Conservation (phyloP, 1,140 invertebrate genomes). For the Bursaphelenchus mucronatus region DNA sequence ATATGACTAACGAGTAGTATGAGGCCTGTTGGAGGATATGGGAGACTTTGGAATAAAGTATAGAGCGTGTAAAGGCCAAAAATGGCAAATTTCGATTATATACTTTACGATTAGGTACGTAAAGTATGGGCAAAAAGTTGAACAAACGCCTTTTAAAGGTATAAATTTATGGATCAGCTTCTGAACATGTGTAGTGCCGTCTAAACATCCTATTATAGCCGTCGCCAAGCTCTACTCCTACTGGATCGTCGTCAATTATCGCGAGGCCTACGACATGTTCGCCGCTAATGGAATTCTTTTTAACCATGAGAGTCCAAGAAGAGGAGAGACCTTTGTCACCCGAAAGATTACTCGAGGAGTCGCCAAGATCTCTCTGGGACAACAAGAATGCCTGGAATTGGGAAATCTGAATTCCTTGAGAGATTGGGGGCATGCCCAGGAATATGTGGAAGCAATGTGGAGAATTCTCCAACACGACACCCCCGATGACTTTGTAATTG, state of each 20-base stretch:
- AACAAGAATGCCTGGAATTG: conserved; percentile 80
- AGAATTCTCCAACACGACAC: conserved; percentile 89
- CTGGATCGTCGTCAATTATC: conserved; percentile 96
- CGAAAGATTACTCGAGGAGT: conserved; percentile 94
- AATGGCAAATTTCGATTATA: background rate
- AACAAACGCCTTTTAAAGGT: background rate
- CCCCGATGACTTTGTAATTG: conserved; percentile 94
- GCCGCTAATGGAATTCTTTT: conserved; percentile 98
- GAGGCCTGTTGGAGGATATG: too few species aligned
- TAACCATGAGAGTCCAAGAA: conserved; percentile 94
- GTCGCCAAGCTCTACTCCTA: conserved; percentile 97
- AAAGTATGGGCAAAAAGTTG: conserved; percentile 4
- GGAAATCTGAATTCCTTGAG: conserved; percentile 91
- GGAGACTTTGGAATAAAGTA: too few species aligned
- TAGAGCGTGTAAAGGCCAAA: conserved; percentile 5
- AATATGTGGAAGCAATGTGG: conserved; percentile 99
- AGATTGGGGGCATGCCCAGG: conserved; percentile 98
- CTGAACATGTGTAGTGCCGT: background rate
- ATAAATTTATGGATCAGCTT: background rate
- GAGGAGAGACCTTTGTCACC: conserved; percentile 95
- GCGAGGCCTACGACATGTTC: conserved; percentile 95
- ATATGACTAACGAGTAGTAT: conserved; percentile 2
- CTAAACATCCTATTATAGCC: conserved; percentile 66
- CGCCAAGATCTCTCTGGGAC: conserved; percentile 85
- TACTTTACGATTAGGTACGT: background rate